Base-by-base conservation (phyloP, 2,888 invertebrate genomes). In the Coelopa pilipes region DNA sequence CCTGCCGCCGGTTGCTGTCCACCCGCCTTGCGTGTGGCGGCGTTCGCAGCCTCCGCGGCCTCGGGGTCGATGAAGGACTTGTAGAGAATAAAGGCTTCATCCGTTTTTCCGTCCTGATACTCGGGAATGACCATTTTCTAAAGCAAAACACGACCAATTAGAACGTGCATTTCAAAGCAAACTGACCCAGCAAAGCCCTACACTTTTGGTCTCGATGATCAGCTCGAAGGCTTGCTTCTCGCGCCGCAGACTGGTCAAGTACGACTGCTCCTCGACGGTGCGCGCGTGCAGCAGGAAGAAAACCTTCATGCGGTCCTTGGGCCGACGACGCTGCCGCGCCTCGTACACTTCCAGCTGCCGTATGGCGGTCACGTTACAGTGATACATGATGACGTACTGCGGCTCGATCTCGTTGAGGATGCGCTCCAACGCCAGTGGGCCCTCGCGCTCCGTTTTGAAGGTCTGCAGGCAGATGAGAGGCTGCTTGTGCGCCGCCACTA, bases 261-360 rank as follows among this genome's bases (percentile, higher is more conserved):
- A 99, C 1, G 95, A 92, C 88, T 99, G 99, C 87, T 99, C 99
- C 88, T 99, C 99, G 0, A 97, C 96, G 10, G 99, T 98, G 76
- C 94, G 94, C 12, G 93, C 92, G 85, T 98, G 97, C 78, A 98
- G 91, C 67, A 99, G 86, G 82, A 98, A 96, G 87, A 95, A 99
- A 11, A 99, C 93, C 82, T 92, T 92, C 7, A 93, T 85, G 17
- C 88, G 85, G 0, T 90, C 86, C 12, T 89, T 89, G 1, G 87
- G 85, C 0, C 83, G 76, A n/a, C 86, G 84, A 60, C 88, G 85
- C 75, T 90, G 89, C 46, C 91, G 89, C 45, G 91, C 90, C 84
- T 93, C 95, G 82, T 91, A 96, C 77, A 96, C 91, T 89, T 99
- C 99, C 74, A 99, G 90, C 87, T 97, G 96, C 34, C 99, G 89